phyloP scores from a whole-genome alignment of 2,113 vertebrate genomes.

The Platanista minor region DNA sequence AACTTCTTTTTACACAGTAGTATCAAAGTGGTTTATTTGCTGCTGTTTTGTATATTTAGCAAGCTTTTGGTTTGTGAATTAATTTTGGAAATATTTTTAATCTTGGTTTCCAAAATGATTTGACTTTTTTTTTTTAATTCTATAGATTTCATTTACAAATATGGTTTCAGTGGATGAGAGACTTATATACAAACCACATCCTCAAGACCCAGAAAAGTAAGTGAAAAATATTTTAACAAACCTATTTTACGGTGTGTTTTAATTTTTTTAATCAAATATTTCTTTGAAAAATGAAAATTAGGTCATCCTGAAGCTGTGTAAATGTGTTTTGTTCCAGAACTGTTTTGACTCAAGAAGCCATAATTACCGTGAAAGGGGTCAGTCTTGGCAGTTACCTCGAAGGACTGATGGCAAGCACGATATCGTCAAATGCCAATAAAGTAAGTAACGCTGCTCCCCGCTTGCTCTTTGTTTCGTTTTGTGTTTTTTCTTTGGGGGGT shows the following conservation, averaged over 20 bases:
- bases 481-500: neutral
- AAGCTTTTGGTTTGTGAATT: neutral
- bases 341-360: slow-evolving; percentile 94
- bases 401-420: slow-evolving; percentile 93
- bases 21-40: neutral
- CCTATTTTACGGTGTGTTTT: neutral
- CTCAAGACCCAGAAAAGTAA: slow-evolving; percentile 91
- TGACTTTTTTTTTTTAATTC: neutral
- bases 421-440: slow-evolving; percentile 94
- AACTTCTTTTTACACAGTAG: neutral
- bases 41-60: neutral
- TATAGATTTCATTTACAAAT: slow-evolving; percentile 96
- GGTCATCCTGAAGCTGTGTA: neutral
- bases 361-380: slow-evolving; percentile 96
- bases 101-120: neutral
- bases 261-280: neutral
- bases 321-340: slow-evolving; percentile 83
- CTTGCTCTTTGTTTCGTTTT: no score
- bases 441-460: slow-evolving; percentile 75
- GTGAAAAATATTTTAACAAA: slow-evolving; percentile 50
- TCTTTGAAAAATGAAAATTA: neutral
- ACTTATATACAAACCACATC: slow-evolving; percentile 95
- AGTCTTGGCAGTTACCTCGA: slow-evolving; percentile 97
- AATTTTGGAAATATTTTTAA: slow-evolving; percentile 19
- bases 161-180: slow-evolving; percentile 96